phyloP scores from a whole-genome alignment of 2,797 vertebrate species.

The Odontamblyopus rebecca region DNA sequence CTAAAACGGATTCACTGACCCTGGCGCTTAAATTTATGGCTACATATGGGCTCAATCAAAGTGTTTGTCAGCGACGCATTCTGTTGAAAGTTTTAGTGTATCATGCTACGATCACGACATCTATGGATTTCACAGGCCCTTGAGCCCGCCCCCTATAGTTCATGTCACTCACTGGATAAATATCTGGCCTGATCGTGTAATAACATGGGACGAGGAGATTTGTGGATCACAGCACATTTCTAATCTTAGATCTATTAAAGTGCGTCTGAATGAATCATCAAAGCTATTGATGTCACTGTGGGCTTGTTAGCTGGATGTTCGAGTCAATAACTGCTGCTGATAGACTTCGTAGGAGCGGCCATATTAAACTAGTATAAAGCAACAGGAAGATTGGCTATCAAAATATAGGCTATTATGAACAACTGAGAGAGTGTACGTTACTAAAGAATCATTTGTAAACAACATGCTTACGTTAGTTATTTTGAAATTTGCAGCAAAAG shows the following conservation, averaged over 20 bases:
- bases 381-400: slow-evolving; percentile 8
- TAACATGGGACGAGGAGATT: slow-evolving; percentile 66
- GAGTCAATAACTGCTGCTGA: slow-evolving; percentile 65
- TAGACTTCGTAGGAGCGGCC: slow-evolving; percentile 39
- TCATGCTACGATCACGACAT: slow-evolving; percentile 68
- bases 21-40: slow-evolving; percentile 70
- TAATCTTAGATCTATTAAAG: slow-evolving; percentile 70
- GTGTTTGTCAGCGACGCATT: slow-evolving; percentile 63
- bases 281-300: slow-evolving; percentile 60
- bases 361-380: slow-evolving; percentile 28
- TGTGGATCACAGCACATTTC: slow-evolving; percentile 62
- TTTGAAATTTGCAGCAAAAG: background rate
- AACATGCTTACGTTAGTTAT: background rate
- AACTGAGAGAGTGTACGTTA: background rate
- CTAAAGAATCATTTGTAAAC: background rate
- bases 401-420: slow-evolving; percentile 5
- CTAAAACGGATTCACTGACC: slow-evolving; percentile 70
- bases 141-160: slow-evolving; percentile 61
- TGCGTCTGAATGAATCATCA: slow-evolving; percentile 72
- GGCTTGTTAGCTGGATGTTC: slow-evolving; percentile 59
- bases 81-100: slow-evolving; percentile 72
- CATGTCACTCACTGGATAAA: slow-evolving; percentile 60
- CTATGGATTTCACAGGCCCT: slow-evolving; percentile 74
- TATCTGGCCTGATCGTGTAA: slow-evolving; percentile 61
- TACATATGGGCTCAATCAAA: slow-evolving; percentile 58